These are phyloP conservation scores for Caenorhabditis doughertyi DNA, from an alignment of 2,888 invertebrate genomes.

Conservation along the genomic window DNA sequence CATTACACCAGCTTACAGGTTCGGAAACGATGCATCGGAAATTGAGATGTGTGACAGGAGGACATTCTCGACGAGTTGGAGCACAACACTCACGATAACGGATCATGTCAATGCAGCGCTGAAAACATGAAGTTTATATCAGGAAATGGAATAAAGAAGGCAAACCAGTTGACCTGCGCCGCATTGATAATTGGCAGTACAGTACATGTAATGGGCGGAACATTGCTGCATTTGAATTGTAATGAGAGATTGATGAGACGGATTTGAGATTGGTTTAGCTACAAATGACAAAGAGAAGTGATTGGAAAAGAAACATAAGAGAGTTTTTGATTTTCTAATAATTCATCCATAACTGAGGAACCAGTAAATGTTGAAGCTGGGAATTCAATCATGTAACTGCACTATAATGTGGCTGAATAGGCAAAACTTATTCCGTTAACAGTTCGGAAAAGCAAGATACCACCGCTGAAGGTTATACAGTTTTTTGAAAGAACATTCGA, in stretches of 20 bases:
- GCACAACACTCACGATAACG: conserved; percentile 63
- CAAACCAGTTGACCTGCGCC: conserved; percentile 44
- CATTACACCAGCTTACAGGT: conserved; percentile 55
- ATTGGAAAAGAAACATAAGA: neutral
- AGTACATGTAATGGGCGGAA: conserved; percentile 62
- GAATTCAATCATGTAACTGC: no score
- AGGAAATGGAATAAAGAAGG: neutral
- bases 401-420: no score
- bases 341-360: no score
- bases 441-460: no score
- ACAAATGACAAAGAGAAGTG: no score
- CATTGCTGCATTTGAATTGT: conserved; percentile 47
- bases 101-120: conserved; percentile 62
- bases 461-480: no score
- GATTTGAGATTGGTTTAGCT: conserved; percentile 35
- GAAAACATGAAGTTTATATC: conserved; percentile 9
- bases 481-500: no score
- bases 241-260: conserved; percentile 19
- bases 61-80: conserved; percentile 46
- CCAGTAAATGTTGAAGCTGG: no score
- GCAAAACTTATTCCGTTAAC: no score
- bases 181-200: conserved; percentile 55
- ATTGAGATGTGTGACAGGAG: conserved; percentile 40
- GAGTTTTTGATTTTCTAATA: neutral
- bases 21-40: conserved; percentile 55